phyloP scores from a whole-genome alignment of 2,797 vertebrate genomes.

The Vultur gryphus region DNA sequence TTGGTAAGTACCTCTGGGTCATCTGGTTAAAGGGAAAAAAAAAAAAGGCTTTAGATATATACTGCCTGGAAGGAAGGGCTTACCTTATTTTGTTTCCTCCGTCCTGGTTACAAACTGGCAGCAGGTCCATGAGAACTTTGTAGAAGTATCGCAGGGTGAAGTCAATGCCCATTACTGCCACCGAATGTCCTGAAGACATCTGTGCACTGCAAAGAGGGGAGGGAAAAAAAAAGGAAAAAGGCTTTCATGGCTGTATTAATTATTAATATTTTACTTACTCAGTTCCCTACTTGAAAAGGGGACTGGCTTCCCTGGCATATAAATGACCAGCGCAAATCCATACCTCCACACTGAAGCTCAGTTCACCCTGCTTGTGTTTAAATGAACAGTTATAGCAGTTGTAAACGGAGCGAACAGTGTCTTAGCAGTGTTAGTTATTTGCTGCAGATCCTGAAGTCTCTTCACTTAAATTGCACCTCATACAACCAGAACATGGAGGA shows the following conservation, averaged over 20 bases:
- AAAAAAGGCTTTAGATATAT: neutral
- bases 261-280: neutral
- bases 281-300: neutral
- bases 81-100: constrained; percentile 97
- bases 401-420: rapidly evolving
- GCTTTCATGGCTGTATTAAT: neutral
- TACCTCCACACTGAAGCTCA: neutral
- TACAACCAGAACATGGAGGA: neutral
- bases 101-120: constrained; percentile 97
- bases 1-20: neutral
- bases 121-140: constrained; percentile 93
- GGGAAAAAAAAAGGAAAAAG: neutral
- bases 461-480: neutral
- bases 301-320: neutral
- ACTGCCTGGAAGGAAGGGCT: neutral
- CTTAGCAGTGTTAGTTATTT: neutral
- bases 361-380: neutral
- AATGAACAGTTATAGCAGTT: neutral
- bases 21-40: neutral
- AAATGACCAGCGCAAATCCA: neutral
- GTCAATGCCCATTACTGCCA: constrained; percentile 98
- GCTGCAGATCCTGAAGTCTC: neutral
- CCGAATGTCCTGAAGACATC: constrained; percentile 88
- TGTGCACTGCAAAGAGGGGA: constrained; percentile 77
- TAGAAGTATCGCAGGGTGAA: constrained; percentile 98